phyloP scores from a whole-genome alignment of 2,888 invertebrate genomes.

The Cephus sareptanus region DNA sequence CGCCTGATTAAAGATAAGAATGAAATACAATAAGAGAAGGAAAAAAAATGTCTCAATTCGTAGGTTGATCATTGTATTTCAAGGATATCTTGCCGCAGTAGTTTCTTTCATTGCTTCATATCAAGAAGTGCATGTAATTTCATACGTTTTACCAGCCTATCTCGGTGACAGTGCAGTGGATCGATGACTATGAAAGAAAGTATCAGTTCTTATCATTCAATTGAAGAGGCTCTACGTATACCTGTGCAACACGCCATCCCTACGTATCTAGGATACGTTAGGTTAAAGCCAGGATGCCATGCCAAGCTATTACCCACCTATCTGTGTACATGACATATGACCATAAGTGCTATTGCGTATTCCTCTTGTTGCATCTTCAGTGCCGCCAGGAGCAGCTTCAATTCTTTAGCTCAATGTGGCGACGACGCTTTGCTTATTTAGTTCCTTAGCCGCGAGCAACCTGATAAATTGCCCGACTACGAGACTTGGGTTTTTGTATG shows the following conservation, averaged over 20 bases:
- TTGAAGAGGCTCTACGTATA: neutral
- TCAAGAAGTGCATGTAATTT: constrained; percentile 56
- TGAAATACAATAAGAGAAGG: neutral
- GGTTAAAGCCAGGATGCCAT: constrained; percentile 50
- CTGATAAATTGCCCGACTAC: neutral
- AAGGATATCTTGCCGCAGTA: neutral
- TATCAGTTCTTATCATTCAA: neutral
- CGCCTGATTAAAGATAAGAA: neutral
- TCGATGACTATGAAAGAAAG: neutral
- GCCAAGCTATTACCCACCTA: constrained; percentile 47
- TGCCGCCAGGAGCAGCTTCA: neutral
- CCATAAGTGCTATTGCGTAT: neutral
- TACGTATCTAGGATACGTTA: constrained; percentile 7
- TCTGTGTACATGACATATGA: neutral
- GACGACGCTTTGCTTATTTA: neutral
- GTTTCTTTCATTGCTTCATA: neutral
- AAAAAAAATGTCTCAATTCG: neutral
- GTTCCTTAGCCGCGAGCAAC: neutral
- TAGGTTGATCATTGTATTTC: neutral
- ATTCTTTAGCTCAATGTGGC: neutral
- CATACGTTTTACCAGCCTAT: constrained; percentile 40
- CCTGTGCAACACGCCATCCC: neutral
- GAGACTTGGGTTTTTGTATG: neutral
- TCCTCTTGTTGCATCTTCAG: neutral
- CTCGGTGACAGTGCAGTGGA: neutral